These are phyloP conservation scores for Athene cunicularia DNA, from an alignment of 2,113 vertebrate species.

Conservation along the genomic window DNA sequence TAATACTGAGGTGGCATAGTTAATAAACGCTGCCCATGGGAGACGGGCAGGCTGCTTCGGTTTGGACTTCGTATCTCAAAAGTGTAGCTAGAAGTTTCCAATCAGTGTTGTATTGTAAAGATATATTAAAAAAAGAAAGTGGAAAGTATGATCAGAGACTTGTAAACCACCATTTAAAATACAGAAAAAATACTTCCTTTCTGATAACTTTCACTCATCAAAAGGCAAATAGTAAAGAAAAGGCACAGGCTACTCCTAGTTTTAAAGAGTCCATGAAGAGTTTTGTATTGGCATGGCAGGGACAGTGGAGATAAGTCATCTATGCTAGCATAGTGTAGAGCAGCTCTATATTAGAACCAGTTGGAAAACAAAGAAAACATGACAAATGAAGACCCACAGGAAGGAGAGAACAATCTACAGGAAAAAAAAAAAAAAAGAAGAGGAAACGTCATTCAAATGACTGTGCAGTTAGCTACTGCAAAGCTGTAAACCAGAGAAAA, in stretches of 20 bases:
- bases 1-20: neutral
- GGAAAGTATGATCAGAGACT: neutral
- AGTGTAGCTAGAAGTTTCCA: neutral
- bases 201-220: neutral
- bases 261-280: neutral
- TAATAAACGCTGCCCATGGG: rapidly evolving
- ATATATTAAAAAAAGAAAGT: neutral
- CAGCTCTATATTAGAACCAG: neutral
- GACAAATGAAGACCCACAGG: neutral
- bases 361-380: neutral
- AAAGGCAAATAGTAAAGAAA: neutral
- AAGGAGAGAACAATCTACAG: neutral
- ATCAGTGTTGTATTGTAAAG: rapidly evolving
- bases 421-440: neutral
- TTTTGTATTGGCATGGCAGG: neutral
- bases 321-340: neutral
- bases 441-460: neutral
- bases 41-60: neutral
- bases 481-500: neutral
- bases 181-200: neutral
- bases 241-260: neutral
- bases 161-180: neutral
- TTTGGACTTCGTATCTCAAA: neutral
- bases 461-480: neutral
- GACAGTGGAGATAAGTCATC: neutral